These are phyloP conservation scores for Sturmia bella DNA, from an alignment of 2,888 invertebrate species.

Conservation along the genomic window DNA sequence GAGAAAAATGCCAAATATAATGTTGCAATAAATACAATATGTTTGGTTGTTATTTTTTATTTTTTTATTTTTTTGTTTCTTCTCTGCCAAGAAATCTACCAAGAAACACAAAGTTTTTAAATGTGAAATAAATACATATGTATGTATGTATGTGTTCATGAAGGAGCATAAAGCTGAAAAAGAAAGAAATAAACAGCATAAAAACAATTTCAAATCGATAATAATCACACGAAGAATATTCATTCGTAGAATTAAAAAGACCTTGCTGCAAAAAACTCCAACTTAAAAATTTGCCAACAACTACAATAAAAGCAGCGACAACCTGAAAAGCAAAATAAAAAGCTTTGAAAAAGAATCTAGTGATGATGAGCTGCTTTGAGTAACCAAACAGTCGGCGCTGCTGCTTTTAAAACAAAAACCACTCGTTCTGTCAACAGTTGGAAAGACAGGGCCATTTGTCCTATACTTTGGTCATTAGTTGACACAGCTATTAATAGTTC, in stretches of 20 bases:
- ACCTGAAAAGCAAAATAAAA: constrained; percentile 11
- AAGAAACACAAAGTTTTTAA: constrained; percentile 47
- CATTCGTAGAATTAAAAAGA: constrained; percentile 78
- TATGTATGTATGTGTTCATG: no score
- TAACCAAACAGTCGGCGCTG: background rate
- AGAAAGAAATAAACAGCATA: constrained; percentile 47
- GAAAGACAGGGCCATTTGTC: no score
- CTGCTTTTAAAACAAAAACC: no score
- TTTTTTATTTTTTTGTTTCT: constrained; percentile 15
- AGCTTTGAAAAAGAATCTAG: constrained; percentile 10
- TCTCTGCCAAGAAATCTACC: constrained; percentile 58
- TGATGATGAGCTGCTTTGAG: background rate
- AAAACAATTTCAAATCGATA: constrained; percentile 74
- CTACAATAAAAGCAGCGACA: constrained; percentile 22
- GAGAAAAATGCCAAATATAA: constrained; percentile 36
- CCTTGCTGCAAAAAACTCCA: constrained; percentile 72
- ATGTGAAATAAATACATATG: constrained; percentile 33
- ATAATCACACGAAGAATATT: constrained; percentile 80
- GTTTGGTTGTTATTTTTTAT: constrained; percentile 11
- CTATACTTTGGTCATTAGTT: no score
- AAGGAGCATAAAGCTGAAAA: constrained; percentile 25
- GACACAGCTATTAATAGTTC: no score
- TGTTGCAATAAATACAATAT: constrained; percentile 46
- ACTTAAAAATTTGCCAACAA: constrained; percentile 24
- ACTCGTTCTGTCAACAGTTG: no score